Percentiles rank a stretch among this genome's conserved stretches.
phyloP scores from a whole-genome alignment of 2,888 invertebrate genomes.

The Melieria picta region DNA sequence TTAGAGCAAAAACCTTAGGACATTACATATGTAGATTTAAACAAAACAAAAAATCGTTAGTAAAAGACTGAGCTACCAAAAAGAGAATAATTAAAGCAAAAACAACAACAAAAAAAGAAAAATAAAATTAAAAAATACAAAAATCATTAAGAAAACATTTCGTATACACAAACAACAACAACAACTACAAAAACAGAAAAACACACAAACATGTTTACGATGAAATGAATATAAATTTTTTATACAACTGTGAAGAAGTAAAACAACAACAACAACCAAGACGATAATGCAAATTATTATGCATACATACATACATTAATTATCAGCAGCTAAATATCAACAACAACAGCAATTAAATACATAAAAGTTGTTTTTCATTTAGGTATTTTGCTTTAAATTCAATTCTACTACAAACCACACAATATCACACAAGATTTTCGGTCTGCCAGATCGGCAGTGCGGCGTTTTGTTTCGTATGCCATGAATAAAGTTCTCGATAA shows the following conservation, averaged over 20 bases:
- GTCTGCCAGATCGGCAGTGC: too few relatives aligned
- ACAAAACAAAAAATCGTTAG: constrained; percentile 27
- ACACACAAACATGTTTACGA: neutral
- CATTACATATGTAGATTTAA: neutral
- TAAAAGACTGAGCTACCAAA: constrained; percentile 39
- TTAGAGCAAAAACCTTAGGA: too few relatives aligned
- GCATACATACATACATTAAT: too few relatives aligned
- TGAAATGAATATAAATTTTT: constrained; percentile 2
- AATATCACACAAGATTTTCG: too few relatives aligned
- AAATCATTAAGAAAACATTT: constrained; percentile 6
- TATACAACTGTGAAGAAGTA: neutral
- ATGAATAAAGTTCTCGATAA: too few relatives aligned
- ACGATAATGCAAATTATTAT: too few relatives aligned
- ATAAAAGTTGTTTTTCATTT: too few relatives aligned
- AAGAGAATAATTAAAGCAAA: constrained; percentile 24
- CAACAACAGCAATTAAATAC: too few relatives aligned
- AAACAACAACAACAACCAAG: neutral
- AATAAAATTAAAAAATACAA: constrained; percentile 17
- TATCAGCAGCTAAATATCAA: too few relatives aligned
- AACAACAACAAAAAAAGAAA: constrained; percentile 30
- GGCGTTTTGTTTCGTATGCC: too few relatives aligned
- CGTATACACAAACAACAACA: neutral
- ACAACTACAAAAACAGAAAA: neutral
- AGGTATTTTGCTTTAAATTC: too few relatives aligned
- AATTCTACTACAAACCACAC: too few relatives aligned